phyloP scores from a whole-genome alignment of 1,140 invertebrate species.

The Lanistes nyassanus region DNA sequence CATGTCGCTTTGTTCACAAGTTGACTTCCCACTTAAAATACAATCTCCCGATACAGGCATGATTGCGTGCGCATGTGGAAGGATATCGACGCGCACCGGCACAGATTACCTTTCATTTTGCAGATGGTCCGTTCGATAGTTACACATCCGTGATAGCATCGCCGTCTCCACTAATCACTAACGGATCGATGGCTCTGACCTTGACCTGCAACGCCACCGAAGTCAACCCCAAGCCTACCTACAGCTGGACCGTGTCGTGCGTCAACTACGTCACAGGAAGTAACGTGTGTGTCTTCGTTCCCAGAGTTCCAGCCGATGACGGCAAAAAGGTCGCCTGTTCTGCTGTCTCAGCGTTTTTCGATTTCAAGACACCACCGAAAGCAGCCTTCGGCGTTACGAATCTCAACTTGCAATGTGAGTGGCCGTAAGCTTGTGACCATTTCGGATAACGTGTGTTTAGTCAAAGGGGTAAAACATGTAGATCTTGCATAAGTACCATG shows the following conservation, averaged over 20 bases:
- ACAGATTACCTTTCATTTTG: background rate
- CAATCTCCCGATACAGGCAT: background rate
- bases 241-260: background rate
- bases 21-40: background rate
- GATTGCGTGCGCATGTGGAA: too few species aligned
- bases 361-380: too few species aligned
- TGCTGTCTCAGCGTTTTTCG: background rate
- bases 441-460: too few species aligned
- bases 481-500: too few species aligned
- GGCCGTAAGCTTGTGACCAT: too few species aligned
- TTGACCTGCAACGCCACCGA: background rate
- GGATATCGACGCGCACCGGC: too few species aligned
- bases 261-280: background rate
- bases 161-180: background rate
- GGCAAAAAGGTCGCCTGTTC: background rate
- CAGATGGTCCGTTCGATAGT: conserved; percentile 2
- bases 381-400: too few species aligned
- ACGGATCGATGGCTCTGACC: background rate
- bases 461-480: too few species aligned
- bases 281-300: background rate
- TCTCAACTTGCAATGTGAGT: too few species aligned
- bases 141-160: background rate
- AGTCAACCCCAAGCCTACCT: background rate
- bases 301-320: background rate
- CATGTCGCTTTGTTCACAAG: background rate